phyloP scores from a whole-genome alignment of 2,797 vertebrate species.

The Crenuchus spilurus region DNA sequence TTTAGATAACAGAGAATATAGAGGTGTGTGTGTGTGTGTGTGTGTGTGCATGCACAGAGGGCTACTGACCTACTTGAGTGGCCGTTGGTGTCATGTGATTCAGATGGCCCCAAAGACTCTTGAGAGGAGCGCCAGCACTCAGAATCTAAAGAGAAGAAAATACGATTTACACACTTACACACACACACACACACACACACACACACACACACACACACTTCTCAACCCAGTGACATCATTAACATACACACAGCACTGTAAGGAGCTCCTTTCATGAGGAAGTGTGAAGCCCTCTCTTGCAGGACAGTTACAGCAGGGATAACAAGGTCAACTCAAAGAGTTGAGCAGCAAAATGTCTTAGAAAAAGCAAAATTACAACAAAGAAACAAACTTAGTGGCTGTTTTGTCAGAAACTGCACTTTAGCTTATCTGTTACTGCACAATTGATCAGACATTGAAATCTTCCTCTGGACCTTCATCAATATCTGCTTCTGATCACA shows the following conservation, averaged over 20 bases:
- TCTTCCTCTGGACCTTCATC: too few relatives aligned
- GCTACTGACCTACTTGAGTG: conserved; percentile 72
- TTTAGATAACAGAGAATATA: too few relatives aligned
- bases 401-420: too few relatives aligned
- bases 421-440: too few relatives aligned
- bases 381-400: too few relatives aligned
- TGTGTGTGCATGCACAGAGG: not conserved
- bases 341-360: too few relatives aligned
- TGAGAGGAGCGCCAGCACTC: conserved; percentile 70
- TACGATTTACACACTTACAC: too few relatives aligned
- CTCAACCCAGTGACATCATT: conserved; percentile 45
- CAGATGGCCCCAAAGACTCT: conserved; percentile 61
- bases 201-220: conserved; percentile 30
- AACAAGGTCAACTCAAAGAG: not conserved
- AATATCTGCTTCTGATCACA: too few relatives aligned
- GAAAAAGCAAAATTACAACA: too few relatives aligned
- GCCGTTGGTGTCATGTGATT: conserved; percentile 65
- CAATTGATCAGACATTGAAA: too few relatives aligned
- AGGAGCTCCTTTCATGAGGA: conserved; percentile 23
- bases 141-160: conserved; percentile 56
- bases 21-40: too few relatives aligned
- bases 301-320: not conserved
- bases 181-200: conserved; percentile 12
- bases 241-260: conserved; percentile 33
- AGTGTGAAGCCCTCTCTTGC: conserved; percentile 25